Base-by-base conservation (phyloP, 2,113 vertebrate genomes). In the Lepisosteus osseus region DNA sequence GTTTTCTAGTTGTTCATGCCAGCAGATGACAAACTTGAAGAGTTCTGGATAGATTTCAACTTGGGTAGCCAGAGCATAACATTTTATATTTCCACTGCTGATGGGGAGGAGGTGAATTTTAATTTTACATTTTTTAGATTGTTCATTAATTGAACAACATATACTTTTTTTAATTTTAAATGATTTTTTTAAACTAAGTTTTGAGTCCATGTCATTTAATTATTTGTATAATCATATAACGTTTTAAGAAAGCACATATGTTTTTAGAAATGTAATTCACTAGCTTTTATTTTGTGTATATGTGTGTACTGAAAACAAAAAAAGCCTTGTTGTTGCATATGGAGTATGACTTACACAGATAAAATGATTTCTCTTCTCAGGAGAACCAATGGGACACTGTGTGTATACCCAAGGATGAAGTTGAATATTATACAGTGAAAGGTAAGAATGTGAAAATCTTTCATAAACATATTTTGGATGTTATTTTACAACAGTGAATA, bases 11-110 rank as follows among this genome's bases (percentile, higher is more conserved):
- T 99, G 12, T 86, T 94, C 62, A 94, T 94, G 82, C 97, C 97
- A 2, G 7, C 82, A 56, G 97, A 99, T 94, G 95, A 97, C 67
- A 97, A 96, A 54, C 91, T 98, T 72, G 92, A 98, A 71, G 93
- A 94, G n/a, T 99, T 96, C 79, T 99, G 97, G 97, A 85, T 99
- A 54, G 97, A 99, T 87, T 99, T 99, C 80, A 99, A 99, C 69
- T 40, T 94, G 51, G 93, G 92, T 61, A 99, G 95, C 78, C 91
- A 82, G 74, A 95, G 94, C 77, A 81, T 99, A 47, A 98, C 97
- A 3, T 98, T 99, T 86, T 99, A 98, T 72, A 90, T 94, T 80
- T 90, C 93, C 80, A 81, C 89, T 77, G 79, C 93, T 70, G 87
- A 88, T 69, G 86, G 92, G 88, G 80, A 85, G 15, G 84, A 91